phyloP scores from a whole-genome alignment of 2,113 vertebrate species.

The Fukomys damarensis region DNA sequence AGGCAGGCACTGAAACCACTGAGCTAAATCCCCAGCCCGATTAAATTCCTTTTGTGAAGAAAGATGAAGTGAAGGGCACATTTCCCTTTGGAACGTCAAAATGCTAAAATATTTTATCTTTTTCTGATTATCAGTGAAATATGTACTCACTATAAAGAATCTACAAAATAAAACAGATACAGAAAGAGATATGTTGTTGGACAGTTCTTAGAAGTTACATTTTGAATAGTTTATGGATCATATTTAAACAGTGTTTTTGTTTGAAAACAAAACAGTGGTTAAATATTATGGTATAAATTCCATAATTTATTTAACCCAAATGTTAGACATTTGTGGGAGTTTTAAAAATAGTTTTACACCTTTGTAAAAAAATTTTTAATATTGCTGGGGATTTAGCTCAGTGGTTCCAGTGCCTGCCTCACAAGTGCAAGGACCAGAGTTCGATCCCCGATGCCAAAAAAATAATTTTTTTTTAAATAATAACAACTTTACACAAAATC shows the following conservation, averaged over 20 bases:
- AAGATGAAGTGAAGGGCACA: neutral
- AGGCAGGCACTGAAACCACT: too few species aligned
- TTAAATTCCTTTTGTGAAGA: too few species aligned
- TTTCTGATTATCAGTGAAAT: neutral
- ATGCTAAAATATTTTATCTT: neutral
- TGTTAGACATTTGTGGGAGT: neutral
- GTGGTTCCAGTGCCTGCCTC: too few species aligned
- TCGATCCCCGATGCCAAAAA: too few species aligned
- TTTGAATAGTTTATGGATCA: neutral
- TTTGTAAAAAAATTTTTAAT: neutral
- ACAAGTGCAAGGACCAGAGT: too few species aligned
- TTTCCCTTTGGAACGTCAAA: constrained; percentile 28
- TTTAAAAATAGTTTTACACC: neutral
- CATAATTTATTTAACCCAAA: constrained; percentile 14
- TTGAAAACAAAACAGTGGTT: too few species aligned
- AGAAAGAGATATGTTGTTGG: neutral
- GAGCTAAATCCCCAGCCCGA: too few species aligned
- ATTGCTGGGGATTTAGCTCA: too few species aligned
- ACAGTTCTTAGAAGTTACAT: neutral
- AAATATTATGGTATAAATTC: neutral
- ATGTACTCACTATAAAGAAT: constrained; percentile 1
- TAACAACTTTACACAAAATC: constrained; percentile 7
- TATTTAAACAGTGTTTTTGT: too few species aligned
- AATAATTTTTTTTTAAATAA: neutral
- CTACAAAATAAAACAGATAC: neutral